These are phyloP conservation scores for Girardia tigrina DNA, from an alignment of 2,888 invertebrate species.

Conservation along the genomic window DNA sequence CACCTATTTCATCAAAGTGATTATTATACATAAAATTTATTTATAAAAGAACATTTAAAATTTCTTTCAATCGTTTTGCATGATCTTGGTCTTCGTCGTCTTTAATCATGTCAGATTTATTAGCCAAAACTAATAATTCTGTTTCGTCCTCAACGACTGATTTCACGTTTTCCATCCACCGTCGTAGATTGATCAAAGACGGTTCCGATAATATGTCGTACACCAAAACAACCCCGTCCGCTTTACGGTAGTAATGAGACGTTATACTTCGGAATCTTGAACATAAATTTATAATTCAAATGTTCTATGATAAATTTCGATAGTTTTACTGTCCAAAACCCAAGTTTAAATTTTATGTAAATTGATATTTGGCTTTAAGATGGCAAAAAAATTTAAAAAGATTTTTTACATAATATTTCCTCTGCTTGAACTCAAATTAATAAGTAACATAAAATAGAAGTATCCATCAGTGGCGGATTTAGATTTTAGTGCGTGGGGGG, in stretches of 20 bases:
- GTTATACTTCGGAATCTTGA: conserved; percentile 54
- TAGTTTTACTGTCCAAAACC: too few relatives aligned
- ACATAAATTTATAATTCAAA: too few relatives aligned
- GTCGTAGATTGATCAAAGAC: conserved; percentile 53
- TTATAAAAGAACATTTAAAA: neutral
- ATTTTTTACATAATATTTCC: too few relatives aligned
- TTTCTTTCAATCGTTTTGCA: neutral
- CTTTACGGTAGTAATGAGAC: conserved; percentile 55
- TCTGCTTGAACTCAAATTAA: too few relatives aligned
- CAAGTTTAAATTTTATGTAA: too few relatives aligned
- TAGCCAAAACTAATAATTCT: conserved; percentile 53
- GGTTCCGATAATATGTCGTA: conserved; percentile 54
- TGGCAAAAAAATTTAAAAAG: too few relatives aligned
- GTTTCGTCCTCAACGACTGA: conserved; percentile 51
- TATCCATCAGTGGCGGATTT: too few relatives aligned
- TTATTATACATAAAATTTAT: too few relatives aligned
- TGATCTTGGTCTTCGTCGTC: conserved; percentile 38
- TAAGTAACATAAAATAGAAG: too few relatives aligned
- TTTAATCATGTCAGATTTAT: conserved; percentile 53
- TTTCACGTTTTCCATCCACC: conserved; percentile 49
- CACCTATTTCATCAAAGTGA: neutral
- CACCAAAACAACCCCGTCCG: conserved; percentile 54
- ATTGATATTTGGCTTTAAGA: too few relatives aligned
- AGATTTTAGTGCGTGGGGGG: too few relatives aligned
- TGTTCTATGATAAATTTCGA: too few relatives aligned